A percentile compares a stretch with the other conserved stretches of the same genome.
phyloP scores from a whole-genome alignment of 2,888 invertebrate species.

The Bugulina stolonifera region DNA sequence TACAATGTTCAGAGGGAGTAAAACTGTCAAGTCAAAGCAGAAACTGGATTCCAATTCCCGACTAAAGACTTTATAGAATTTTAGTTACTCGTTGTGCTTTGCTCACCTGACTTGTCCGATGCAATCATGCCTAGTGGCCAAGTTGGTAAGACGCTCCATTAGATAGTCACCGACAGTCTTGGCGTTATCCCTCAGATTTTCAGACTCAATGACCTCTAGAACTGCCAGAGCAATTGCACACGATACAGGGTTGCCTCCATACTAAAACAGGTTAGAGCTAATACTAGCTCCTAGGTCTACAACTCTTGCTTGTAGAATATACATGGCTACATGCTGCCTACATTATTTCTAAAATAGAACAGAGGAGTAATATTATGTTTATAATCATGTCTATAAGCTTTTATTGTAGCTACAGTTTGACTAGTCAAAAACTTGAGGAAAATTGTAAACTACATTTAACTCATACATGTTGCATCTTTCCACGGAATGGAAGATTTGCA shows the following conservation, averaged over 20 bases:
- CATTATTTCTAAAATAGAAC: background rate
- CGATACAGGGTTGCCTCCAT: constrained; percentile 97
- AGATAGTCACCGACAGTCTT: constrained; percentile 74
- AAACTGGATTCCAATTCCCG: too few relatives aligned
- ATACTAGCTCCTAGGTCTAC: background rate
- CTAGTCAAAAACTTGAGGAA: too few relatives aligned
- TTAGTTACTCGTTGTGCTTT: too few relatives aligned
- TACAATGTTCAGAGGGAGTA: too few relatives aligned
- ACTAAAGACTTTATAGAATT: too few relatives aligned
- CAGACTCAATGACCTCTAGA: constrained; percentile 82
- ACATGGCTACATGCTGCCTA: background rate
- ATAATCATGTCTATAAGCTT: background rate
- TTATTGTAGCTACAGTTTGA: too few relatives aligned
- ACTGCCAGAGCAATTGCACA: constrained; percentile 94
- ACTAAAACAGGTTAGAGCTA: constrained; percentile 58
- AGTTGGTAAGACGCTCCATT: constrained; percentile 59
- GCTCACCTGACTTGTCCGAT: constrained; percentile 64
- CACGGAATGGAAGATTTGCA: too few relatives aligned
- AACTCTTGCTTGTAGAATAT: too few relatives aligned
- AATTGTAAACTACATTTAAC: too few relatives aligned
- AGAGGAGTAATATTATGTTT: background rate
- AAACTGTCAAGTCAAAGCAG: too few relatives aligned
- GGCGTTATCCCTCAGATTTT: constrained; percentile 77
- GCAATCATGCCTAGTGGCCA: constrained; percentile 68
- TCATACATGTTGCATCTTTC: too few relatives aligned